These are phyloP conservation scores for Thalassaphorura encarpata DNA, from an alignment of 1,140 invertebrate genomes.

Conservation along the genomic window DNA sequence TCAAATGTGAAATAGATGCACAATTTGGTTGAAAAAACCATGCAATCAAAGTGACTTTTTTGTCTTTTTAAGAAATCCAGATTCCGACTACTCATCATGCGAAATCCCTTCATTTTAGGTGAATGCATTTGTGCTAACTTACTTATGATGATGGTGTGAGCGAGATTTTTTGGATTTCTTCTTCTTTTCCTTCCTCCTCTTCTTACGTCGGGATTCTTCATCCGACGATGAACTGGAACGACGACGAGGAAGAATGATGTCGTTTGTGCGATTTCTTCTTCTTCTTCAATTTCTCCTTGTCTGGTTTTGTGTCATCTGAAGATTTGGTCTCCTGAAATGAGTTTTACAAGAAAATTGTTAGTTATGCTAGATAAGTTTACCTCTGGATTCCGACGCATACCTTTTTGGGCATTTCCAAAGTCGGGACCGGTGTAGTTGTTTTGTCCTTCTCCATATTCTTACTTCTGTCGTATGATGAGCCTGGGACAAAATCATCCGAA, in stretches of 20 bases:
- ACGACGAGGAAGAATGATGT: slow-evolving; percentile 4
- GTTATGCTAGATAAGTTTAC: too few relatives aligned
- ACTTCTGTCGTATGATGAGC: slow-evolving; percentile 55
- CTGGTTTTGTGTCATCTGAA: neutral
- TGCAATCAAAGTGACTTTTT: neutral
- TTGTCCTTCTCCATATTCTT: neutral
- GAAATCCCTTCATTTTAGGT: too few relatives aligned
- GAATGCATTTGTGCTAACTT: neutral
- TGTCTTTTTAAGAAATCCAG: neutral
- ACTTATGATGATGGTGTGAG: slow-evolving; percentile 7
- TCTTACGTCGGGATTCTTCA: slow-evolving; percentile 17
- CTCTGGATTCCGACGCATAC: neutral
- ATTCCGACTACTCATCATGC: neutral
- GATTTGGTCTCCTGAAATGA: neutral
- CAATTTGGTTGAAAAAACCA: too few relatives aligned
- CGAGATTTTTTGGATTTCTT: slow-evolving; percentile 30
- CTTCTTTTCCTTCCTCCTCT: slow-evolving; percentile 25
- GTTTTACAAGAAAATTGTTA: neutral
- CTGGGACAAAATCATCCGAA: slow-evolving; percentile 84
- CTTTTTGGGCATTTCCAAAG: neutral
- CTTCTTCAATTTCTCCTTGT: slow-evolving; percentile 20
- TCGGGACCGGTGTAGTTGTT: neutral
- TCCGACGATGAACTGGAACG: slow-evolving; percentile 14
- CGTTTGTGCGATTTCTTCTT: slow-evolving; percentile 21
- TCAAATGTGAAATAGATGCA: neutral